Base-by-base conservation (phyloP, 1,140 invertebrate species). In the Ceratina australensis region DNA sequence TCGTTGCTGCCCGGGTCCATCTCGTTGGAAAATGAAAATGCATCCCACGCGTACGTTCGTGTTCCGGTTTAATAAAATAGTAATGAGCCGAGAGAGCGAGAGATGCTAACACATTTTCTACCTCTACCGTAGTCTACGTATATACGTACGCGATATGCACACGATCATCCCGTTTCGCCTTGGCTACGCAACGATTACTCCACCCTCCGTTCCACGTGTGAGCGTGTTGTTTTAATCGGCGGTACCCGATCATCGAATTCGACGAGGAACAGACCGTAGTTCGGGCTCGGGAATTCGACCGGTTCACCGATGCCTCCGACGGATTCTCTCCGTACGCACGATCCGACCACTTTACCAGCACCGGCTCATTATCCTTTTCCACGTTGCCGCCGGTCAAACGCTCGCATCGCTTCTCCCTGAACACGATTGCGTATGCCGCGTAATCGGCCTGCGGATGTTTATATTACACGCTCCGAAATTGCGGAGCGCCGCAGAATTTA, bases 51-150 rank as follows among this genome's bases (percentile, higher is more conserved):
- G 42, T n/a, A 22, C 67, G 67, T 69, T 69, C n/a, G 66, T 42
- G 73, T 61, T 42, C 50, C 61, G 80, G 26, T n/a, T 79, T 81
- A 81, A 79, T 81, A 81, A 81, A 81, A 81, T 81, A 73, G 60
- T 78, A 79, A 66, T 47, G 59, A 57, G n/a, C 33, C 3, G 24
- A 50, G 16, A 10, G 60, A 54, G 67, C 16, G 20, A 15, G 47
- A 42, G 77, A 28, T 69, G 33, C 28, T 28, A n/a, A n/a, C 59
- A 28, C 78, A 50, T 67, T 50, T 72, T 56, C 49, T 61, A 61
- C 71, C 33, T 49, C 56, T 56, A 56, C 66, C 64, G n/a, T 57
- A 5, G 13, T 2, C n/a, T 67, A 20, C 50, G 16, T 26, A 60
- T 15, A 16, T 78, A 50, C 52, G 33, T 63, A 63, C 42, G 59